phyloP scores from a whole-genome alignment of 1,140 invertebrate species.

The Tetranychus cinnabarinus region DNA sequence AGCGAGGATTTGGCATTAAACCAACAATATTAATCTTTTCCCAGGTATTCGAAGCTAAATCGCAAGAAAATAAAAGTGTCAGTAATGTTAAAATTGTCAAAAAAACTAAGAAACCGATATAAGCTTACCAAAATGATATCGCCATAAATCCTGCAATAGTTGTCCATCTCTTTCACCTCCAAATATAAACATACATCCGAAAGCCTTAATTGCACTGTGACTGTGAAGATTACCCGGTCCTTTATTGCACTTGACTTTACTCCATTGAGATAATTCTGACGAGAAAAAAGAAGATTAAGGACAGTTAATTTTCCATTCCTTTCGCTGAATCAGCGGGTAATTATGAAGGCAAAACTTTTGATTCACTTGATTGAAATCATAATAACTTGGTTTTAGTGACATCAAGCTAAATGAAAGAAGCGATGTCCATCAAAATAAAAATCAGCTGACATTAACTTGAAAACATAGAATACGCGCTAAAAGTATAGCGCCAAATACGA shows the following conservation, averaged over 20 bases:
- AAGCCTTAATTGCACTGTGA: constrained; percentile 51
- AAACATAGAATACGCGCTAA: no score
- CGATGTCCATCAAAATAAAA: no score
- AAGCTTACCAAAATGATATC: constrained; percentile 53
- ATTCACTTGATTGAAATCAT: not conserved
- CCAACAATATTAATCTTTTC: constrained; percentile 41
- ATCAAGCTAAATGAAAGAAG: no score
- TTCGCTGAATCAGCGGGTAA: not conserved
- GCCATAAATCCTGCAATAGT: constrained; percentile 54
- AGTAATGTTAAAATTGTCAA: not conserved
- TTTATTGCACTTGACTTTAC: constrained; percentile 26
- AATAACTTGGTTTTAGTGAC: no score
- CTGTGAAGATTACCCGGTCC: constrained; percentile 49
- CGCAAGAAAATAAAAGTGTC: not conserved
- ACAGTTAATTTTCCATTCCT: not conserved
- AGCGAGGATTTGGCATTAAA: constrained; percentile 41
- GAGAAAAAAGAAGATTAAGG: not conserved
- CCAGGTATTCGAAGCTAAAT: constrained; percentile 44
- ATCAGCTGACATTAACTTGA: no score
- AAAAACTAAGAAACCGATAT: not conserved
- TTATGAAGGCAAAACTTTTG: not conserved
- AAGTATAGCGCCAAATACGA: no score
- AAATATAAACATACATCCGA: constrained; percentile 54
- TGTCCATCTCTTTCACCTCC: constrained; percentile 50
- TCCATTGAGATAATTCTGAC: constrained; percentile 39